A percentile compares a stretch with the other conserved stretches of the same genome.
These are phyloP conservation scores for Cheilosia variabilis DNA, from an alignment of 2,888 invertebrate genomes.

Conservation along the genomic window DNA sequence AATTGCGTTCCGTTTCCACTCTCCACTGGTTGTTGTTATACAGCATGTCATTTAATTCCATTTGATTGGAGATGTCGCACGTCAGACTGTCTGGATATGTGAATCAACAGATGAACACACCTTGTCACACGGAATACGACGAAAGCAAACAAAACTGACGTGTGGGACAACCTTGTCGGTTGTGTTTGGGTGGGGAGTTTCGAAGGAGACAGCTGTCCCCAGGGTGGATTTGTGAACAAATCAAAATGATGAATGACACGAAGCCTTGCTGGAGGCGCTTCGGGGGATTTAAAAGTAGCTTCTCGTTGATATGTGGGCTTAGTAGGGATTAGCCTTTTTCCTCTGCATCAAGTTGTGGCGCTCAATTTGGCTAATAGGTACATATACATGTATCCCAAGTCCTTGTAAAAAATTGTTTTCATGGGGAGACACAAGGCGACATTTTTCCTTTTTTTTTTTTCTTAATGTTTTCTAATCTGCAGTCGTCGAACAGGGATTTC, in stretches of 20 bases:
- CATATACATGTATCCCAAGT: too few species aligned
- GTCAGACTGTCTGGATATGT: constrained; percentile 44
- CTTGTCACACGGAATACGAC: constrained; percentile 22
- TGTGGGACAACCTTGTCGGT: constrained; percentile 30
- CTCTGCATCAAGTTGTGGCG: constrained; percentile 12
- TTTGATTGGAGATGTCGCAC: constrained; percentile 61
- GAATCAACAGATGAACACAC: constrained; percentile 69
- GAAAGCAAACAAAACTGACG: not conserved
- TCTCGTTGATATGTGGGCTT: constrained; percentile 52
- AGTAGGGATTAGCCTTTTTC: constrained; percentile 37
- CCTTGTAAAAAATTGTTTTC: too few species aligned
- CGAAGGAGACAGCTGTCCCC: constrained; percentile 36
- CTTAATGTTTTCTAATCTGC: too few species aligned
- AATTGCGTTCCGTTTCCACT: not conserved
- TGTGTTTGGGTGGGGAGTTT: constrained; percentile 10
- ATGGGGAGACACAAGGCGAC: too few species aligned
- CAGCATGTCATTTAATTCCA: constrained; percentile 60
- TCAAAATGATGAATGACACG: constrained; percentile 61
- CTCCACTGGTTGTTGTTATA: constrained; percentile 3
- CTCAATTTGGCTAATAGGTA: too few species aligned
- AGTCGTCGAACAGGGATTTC: too few species aligned
- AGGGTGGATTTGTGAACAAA: constrained; percentile 60
- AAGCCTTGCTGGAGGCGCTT: constrained; percentile 51
- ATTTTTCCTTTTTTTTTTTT: too few species aligned
- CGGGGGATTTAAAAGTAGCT: constrained; percentile 23